Base-by-base conservation (phyloP, 2,888 invertebrate species). In the Odontocerum albicorne region DNA sequence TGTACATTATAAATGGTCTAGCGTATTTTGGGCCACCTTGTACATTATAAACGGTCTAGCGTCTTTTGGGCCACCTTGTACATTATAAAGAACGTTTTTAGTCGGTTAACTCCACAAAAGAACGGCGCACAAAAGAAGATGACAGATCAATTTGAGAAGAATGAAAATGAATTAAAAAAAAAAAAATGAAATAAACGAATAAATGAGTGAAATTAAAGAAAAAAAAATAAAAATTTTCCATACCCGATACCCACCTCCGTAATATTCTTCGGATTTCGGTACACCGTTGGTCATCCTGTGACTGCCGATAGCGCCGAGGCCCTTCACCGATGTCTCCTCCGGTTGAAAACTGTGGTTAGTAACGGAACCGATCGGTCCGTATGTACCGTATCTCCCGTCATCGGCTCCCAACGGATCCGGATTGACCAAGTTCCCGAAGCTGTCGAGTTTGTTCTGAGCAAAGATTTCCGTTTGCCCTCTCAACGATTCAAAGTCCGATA, bases 291-390 rank as follows among this genome's bases (percentile, higher is more conserved):
- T 10, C 16, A 49, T 22, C 8, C 60, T 44, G 35, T 54, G 56
- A 43, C 50, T 57, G 44, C 56, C 63, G 40, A 62, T 58, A 19
- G 53, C 56, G 3, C 57, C 57, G 32, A 54, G 27, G 1, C 15
- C 21, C 21, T 40, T 40, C 3, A 10, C 27, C 31, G 49, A 15
- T 15, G 13, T 2, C 45, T 20, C 16, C 16, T 32, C 17, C 17
- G 16, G 45, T 16, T 17, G 17, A 33, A 45, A 8, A 17, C 45
- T n/a, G n/a, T n/a, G 13, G 45, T 19, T n/a, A 27, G 8, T 27
- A 27, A 12, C 12, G 15, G 17, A 12, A 10, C 33, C 35, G 7
- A 19, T 43, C 3, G 27, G 12, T 4, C 49, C 49, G 21, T 49
- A 49, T 3, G 38, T 15, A 1, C 27, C 38, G 20, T 20, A 39